Evolutionary conservation across 2,113 vertebrate genomes (phyloP).

Genomic region (Dipodomys spectabilis): DNA sequence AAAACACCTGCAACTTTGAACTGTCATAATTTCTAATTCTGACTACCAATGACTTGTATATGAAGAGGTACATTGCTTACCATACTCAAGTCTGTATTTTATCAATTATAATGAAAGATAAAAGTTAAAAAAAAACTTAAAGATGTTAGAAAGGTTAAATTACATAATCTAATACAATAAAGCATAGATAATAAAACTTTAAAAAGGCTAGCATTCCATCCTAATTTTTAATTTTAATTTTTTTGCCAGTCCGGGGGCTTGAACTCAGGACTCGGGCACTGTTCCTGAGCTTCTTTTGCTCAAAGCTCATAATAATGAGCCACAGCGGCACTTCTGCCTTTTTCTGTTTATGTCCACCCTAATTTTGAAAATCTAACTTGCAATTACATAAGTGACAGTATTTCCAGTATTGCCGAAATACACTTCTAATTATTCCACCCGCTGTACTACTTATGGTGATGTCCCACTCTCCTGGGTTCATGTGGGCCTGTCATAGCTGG

Average conservation of each 20-base stretch:
- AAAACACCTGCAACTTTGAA: neutral
- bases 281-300: too few relatives aligned
- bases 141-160: neutral
- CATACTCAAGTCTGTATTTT: neutral
- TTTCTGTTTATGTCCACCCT: neutral
- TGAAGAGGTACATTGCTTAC: neutral
- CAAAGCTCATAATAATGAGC: too few relatives aligned
- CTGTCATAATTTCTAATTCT: neutral
- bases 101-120: neutral
- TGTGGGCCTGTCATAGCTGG: neutral
- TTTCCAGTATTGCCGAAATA: neutral
- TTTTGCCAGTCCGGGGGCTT: too few relatives aligned
- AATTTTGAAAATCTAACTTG: conserved; percentile 4
- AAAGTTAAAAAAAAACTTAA: conserved; percentile 1
- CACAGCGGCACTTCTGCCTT: too few relatives aligned
- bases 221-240: neutral
- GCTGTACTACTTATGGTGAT: neutral
- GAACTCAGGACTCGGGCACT: too few relatives aligned
- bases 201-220: neutral
- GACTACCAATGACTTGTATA: neutral
- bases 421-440: neutral
- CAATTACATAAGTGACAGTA: neutral
- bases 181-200: conserved; percentile 3
- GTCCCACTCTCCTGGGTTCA: neutral
- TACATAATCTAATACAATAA: neutral